Percentiles rank a stretch among this genome's conserved stretches.
These are phyloP conservation scores for Catostylus mosaicus DNA, from an alignment of 30 jellyfish, hydroid and myxozoan species.

Conservation along the genomic window DNA sequence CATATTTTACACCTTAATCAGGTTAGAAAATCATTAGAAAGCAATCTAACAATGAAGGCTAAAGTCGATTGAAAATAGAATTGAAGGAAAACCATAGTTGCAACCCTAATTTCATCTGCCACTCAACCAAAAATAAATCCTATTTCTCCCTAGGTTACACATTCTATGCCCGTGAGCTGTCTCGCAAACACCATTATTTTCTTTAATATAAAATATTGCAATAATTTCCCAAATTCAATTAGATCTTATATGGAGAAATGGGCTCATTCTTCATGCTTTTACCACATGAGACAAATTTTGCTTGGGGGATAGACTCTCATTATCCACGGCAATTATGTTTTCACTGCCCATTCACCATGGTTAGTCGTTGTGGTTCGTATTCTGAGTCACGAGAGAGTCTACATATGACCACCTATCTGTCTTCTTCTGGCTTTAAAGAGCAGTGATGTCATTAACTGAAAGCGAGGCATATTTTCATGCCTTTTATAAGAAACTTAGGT, in stretches of 20 bases:
- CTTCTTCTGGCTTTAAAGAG: not conserved
- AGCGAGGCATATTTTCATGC: too few species aligned
- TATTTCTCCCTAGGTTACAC: constrained; percentile 38
- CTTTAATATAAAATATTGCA: constrained; percentile 49
- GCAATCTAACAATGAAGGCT: constrained; percentile 19
- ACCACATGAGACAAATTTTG: constrained; percentile 67
- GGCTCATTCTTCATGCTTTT: constrained; percentile 26
- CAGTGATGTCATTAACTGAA: too few species aligned
- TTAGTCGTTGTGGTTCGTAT: constrained; percentile 61
- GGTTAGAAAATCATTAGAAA: constrained; percentile 16
- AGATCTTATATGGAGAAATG: constrained; percentile 66
- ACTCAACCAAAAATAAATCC: constrained; percentile 52
- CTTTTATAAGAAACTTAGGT: too few species aligned
- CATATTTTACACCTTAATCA: constrained; percentile 40
- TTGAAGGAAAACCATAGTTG: constrained; percentile 39
- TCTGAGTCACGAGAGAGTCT: constrained; percentile 62
- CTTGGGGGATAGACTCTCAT: constrained; percentile 69
- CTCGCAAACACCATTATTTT: constrained; percentile 26
- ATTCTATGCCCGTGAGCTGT: constrained; percentile 41
- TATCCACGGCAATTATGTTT: constrained; percentile 46
- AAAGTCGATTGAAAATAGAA: constrained; percentile 28
- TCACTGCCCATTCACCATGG: constrained; percentile 49
- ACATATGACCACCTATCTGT: constrained; percentile 34
- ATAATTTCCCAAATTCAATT: constrained; percentile 69
- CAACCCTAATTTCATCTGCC: constrained; percentile 52